These are phyloP conservation scores for Zoanthus solanderi DNA, from an alignment of 92 coral and sea anemone genomes.

Conservation along the genomic window DNA sequence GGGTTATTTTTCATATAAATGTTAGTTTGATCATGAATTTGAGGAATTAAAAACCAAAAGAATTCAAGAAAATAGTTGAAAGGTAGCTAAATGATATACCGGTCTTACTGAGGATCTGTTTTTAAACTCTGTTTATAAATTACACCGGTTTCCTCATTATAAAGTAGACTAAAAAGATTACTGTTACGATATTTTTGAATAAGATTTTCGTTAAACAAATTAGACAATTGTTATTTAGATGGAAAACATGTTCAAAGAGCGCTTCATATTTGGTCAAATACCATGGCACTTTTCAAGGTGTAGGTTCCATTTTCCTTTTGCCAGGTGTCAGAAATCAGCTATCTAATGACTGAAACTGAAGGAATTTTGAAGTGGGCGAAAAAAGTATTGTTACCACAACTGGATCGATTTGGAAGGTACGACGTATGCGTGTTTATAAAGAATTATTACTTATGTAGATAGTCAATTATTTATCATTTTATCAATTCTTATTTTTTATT, in stretches of 20 bases:
- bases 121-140: too few relatives aligned
- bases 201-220: background rate
- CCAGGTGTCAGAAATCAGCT: constrained; percentile 46
- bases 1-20: too few relatives aligned
- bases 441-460: too few relatives aligned
- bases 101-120: too few relatives aligned
- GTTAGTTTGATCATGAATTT: too few relatives aligned
- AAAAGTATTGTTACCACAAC: constrained; percentile 72
- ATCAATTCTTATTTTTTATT: too few relatives aligned
- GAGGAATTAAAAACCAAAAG: too few relatives aligned
- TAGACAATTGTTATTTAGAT: background rate
- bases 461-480: too few relatives aligned
- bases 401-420: constrained; percentile 49
- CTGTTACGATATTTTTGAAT: background rate
- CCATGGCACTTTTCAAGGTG: too few relatives aligned
- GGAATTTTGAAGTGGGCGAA: constrained; percentile 79
- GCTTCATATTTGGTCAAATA: background rate
- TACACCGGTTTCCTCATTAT: too few relatives aligned
- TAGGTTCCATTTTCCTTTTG: background rate
- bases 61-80: too few relatives aligned
- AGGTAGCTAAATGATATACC: too few relatives aligned
- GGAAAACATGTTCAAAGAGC: background rate
- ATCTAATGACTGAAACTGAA: constrained; percentile 63
- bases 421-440: background rate
- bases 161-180: background rate